Percentiles rank a stretch among this genome's conserved stretches.
These are phyloP conservation scores for Herpetotheres cachinnans DNA, from an alignment of 2,113 vertebrate species.

Conservation along the genomic window DNA sequence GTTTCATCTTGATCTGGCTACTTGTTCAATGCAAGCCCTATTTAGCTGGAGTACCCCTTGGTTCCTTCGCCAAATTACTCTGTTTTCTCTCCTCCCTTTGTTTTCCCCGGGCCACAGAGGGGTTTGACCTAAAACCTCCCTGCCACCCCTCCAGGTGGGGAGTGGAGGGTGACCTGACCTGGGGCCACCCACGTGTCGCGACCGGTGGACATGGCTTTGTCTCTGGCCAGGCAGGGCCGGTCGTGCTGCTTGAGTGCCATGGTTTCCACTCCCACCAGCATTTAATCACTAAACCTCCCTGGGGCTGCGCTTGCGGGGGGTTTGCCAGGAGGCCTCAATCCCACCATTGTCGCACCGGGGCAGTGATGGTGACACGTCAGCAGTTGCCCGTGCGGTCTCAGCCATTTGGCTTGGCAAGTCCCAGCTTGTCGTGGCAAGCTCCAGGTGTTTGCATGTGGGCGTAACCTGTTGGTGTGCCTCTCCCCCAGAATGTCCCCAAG, in stretches of 20 bases:
- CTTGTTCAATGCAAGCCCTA: not conserved
- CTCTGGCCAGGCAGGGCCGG: no score
- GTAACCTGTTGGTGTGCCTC: not conserved
- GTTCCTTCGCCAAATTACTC: not conserved
- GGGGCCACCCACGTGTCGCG: accelerated
- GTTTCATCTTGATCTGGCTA: not conserved
- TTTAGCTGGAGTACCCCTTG: not conserved
- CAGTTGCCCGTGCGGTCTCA: accelerated
- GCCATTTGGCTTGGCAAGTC: not conserved
- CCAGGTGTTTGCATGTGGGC: not conserved
- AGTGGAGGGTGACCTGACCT: not conserved
- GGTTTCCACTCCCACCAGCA: accelerated
- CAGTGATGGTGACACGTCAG: accelerated
- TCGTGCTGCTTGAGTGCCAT: accelerated
- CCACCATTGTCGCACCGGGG: accelerated
- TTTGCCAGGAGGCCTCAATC: not conserved
- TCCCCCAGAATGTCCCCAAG: not conserved
- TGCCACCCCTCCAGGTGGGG: not conserved
- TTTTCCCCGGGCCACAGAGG: not conserved
- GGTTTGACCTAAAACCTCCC: not conserved
- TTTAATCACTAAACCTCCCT: no score
- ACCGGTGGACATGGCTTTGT: accelerated
- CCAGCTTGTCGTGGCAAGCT: accelerated
- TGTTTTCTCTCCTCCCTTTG: not conserved
- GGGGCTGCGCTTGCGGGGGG: accelerated